These are phyloP conservation scores for Scolanthus callimorphus DNA, from an alignment of 92 coral and sea anemone genomes.

Conservation along the genomic window DNA sequence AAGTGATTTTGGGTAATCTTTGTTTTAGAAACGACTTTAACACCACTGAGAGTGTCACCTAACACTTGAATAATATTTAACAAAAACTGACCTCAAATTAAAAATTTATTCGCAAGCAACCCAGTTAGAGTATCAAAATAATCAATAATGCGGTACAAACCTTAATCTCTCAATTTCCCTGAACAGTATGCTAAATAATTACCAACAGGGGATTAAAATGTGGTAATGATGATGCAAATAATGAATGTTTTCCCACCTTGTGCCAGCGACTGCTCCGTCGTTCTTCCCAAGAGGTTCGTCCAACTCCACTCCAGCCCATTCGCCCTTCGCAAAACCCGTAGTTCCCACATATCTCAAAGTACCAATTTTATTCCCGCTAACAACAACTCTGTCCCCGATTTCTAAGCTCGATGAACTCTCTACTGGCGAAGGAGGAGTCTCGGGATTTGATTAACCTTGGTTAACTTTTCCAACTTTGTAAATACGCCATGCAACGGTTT, in stretches of 20 bases:
- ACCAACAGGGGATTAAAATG: no score
- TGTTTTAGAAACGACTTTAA: no score
- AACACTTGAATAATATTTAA: no score
- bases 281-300: slow-evolving; percentile 96
- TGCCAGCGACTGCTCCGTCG: slow-evolving; percentile 99
- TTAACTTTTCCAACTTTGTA: slow-evolving; percentile 84
- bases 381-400: slow-evolving; percentile 91
- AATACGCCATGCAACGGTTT: slow-evolving; percentile 84
- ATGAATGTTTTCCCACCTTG: slow-evolving; percentile 65
- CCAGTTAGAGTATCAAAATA: no score
- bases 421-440: slow-evolving; percentile 26
- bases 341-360: slow-evolving; percentile 82
- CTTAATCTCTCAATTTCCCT: no score
- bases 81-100: no score
- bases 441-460: slow-evolving; percentile 73
- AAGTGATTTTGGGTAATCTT: no score
- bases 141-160: no score
- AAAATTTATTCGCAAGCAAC: no score
- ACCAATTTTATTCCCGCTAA: slow-evolving; percentile 87
- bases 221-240: no score
- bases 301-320: slow-evolving; percentile 94
- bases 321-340: slow-evolving; percentile 96
- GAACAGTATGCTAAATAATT: no score
- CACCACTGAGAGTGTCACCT: no score
- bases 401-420: slow-evolving; percentile 47